A percentile compares a stretch with the other conserved stretches of the same genome.
Evolutionary conservation across 2,888 invertebrate genomes (phyloP).

Genomic region (Euplexia lucipara): DNA sequence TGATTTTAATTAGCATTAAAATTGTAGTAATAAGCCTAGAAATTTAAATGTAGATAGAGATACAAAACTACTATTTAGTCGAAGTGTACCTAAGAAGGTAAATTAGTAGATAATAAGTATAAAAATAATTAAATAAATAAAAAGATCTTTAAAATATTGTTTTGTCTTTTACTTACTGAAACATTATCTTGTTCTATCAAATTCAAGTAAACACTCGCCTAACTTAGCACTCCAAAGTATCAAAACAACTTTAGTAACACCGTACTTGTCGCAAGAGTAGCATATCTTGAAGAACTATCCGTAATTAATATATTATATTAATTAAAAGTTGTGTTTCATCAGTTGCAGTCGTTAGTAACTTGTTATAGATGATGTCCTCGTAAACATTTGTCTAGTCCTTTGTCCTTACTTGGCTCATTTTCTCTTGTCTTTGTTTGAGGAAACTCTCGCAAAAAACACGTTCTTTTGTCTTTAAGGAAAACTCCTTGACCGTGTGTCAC

Average conservation of each 20-base stretch:
- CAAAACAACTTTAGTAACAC: constrained; percentile 8
- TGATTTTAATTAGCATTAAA: neutral
- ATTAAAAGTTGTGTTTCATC: constrained; percentile 26
- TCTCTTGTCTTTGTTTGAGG: constrained; percentile 27
- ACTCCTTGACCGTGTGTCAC: constrained; percentile 15
- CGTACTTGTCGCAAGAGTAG: neutral
- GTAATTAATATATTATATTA: constrained; percentile 30
- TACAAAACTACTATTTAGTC: neutral
- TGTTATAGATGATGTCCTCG: constrained; percentile 7
- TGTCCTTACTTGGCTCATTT: constrained; percentile 5
- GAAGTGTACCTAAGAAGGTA: neutral
- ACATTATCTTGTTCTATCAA: neutral
- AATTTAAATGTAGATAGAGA: neutral
- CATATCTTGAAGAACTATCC: constrained; percentile 11
- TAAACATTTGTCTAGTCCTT: neutral
- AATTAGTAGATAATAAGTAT: no score
- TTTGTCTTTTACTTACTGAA: neutral
- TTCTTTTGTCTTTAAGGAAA: constrained; percentile 37
- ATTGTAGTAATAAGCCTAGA: neutral
- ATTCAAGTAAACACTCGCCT: neutral
- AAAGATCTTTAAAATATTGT: neutral
- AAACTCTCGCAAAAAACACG: constrained; percentile 24
- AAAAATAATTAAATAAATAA: neutral
- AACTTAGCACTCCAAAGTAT: constrained; percentile 12
- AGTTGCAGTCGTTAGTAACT: neutral